Evolutionary conservation across 2,797 vertebrate species (phyloP).

Genomic region (Kryptopterus vitreolus): DNA sequence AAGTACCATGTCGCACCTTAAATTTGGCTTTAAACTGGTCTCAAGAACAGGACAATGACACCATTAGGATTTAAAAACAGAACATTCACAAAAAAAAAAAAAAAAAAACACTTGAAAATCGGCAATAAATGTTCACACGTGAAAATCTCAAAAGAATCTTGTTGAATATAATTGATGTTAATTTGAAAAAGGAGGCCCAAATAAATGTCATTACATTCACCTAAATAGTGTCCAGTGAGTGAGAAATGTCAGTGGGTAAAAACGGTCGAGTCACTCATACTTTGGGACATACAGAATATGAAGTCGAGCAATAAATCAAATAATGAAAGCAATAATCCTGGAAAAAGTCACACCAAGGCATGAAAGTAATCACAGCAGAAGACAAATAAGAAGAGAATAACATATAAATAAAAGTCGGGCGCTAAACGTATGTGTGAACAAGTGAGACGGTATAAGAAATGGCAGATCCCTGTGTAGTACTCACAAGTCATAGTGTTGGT

Average conservation of each 20-base stretch:
- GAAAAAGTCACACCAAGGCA: not conserved
- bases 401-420: not conserved
- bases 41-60: too few relatives aligned
- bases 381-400: not conserved
- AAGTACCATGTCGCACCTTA: too few relatives aligned
- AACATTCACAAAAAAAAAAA: too few relatives aligned
- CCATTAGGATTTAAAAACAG: too few relatives aligned
- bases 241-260: not conserved
- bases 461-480: constrained; percentile 56
- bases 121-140: not conserved
- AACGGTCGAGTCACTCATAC: not conserved
- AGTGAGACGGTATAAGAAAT: not conserved
- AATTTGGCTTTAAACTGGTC: too few relatives aligned
- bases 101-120: too few relatives aligned
- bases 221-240: not conserved
- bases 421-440: not conserved
- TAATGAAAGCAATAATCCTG: not conserved
- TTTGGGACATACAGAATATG: not conserved
- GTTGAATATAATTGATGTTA: not conserved
- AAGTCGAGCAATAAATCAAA: not conserved
- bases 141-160: constrained; percentile 1
- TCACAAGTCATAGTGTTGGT: constrained; percentile 99
- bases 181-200: not conserved
- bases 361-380: not conserved
- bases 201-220: not conserved